Evolutionary conservation across 2,797 vertebrate species (phyloP), one percentile per base, ranked within the genome.

Genomic region (Champsocephalus gunnari): DNA sequence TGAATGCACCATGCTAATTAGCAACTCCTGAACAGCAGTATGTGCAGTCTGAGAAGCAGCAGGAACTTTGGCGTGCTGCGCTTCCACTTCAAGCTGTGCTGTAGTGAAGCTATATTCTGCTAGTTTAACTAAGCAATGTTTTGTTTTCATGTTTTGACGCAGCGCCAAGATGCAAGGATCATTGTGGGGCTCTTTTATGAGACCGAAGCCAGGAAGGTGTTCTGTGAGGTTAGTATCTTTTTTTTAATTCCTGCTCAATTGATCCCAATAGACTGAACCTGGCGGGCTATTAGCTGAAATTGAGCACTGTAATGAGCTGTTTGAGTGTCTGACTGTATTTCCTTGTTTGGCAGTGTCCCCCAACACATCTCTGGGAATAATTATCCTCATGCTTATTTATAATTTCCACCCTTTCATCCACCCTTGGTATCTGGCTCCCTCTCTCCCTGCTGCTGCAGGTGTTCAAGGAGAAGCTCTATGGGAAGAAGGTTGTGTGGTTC

Each of bases 101-200:
- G 0, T 50, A 48, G 47, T 68, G 69, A 77, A 82, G 58, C 79
- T 66, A 2, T 51, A 50, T 49, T 49, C 67, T 69, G 51, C 66
- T 54, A 64, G 77, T 79, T 58, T 66, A 82, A 82, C 73, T 68
- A 57, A 83, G 64, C 47, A 19, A 43, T 79, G 49, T 67, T 66
- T 81, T 75, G 43, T 69, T 49, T 73, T 66, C 32, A 9, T 79
- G 24, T 50, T 74, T 43, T 44, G 49, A 58, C 9, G 43, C 88
- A 99, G 97, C 95, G 97, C 32, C 97, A 99, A 84, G 97, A 99
- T 0, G 97, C 97, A 1, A 94, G 97, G 19, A 98, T 99, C 93
- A 99, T 99, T 2, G 97, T 99, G 91, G 97, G 97, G 41, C 96
- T 99, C 58, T 98, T 99, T 92, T 99, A 99, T 16, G 97, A 99